Conservation (phyloP, 2,113 vertebrate species). For the Melanerpes formicivorus region DNA sequence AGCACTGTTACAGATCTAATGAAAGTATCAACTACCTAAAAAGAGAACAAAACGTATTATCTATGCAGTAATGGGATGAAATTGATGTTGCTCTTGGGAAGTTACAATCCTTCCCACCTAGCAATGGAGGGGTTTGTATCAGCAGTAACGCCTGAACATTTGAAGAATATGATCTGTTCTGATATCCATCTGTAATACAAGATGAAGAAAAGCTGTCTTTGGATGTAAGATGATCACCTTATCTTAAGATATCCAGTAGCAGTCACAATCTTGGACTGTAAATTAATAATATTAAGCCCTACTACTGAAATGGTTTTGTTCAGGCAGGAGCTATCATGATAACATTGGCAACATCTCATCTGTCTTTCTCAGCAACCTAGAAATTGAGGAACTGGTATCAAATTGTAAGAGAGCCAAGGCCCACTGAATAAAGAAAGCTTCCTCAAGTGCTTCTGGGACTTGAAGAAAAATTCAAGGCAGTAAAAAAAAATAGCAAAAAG, state of each 20-base stretch:
- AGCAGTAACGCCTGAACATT: neutral
- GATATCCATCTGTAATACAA: conserved; percentile 30
- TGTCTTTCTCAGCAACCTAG: neutral
- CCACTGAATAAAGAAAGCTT: neutral
- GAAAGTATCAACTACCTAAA: neutral
- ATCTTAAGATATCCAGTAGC: conserved; percentile 36
- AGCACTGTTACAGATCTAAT: neutral
- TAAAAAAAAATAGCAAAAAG: neutral
- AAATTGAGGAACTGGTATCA: conserved; percentile 1
- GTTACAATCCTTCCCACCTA: conserved; percentile 2
- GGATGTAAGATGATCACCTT: conserved; percentile 33
- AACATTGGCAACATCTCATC: neutral
- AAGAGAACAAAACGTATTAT: neutral
- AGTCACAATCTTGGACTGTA: neutral
- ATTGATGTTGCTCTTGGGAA: neutral
- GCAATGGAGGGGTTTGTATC: neutral
- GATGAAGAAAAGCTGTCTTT: conserved; percentile 23
- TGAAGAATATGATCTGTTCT: conserved; percentile 32
- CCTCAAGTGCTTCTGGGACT: neutral
- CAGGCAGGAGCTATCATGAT: conserved; percentile 9
- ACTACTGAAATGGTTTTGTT: neutral
- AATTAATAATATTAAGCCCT: conserved; percentile 16
- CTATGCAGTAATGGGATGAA: neutral
- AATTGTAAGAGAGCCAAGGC: neutral
- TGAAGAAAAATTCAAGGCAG: conserved; percentile 4